A percentile compares a stretch with the other conserved stretches of the same genome.
phyloP scores from a whole-genome alignment of 2,113 vertebrate genomes.

The Pterocles gutturalis region DNA sequence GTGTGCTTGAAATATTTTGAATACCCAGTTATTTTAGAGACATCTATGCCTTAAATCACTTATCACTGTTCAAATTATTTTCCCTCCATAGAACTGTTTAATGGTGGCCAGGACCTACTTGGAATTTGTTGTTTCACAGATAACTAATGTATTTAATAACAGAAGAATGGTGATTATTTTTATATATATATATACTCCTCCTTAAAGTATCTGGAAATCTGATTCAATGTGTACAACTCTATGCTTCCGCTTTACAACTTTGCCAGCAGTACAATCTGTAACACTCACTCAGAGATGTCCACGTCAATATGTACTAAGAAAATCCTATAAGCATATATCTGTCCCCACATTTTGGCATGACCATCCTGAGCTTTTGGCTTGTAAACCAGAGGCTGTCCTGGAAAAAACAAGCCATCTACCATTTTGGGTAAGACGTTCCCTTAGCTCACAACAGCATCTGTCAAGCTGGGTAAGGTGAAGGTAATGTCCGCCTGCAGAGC shows the following conservation, averaged over 20 bases:
- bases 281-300: not conserved
- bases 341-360: not conserved
- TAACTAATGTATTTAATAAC: not conserved
- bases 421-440: not conserved
- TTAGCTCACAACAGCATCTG: not conserved
- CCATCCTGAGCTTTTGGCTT: not conserved
- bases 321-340: not conserved
- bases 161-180: not conserved
- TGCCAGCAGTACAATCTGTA: not conserved
- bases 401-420: not conserved
- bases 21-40: not conserved
- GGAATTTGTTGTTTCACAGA: not conserved
- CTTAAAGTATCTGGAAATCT: not conserved
- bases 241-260: not conserved
- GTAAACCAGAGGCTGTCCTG: not conserved
- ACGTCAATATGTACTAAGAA: not conserved
- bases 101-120: not conserved
- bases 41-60: not conserved
- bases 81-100: not conserved
- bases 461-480: not conserved
- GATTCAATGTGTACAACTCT: not conserved
- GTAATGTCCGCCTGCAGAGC: not conserved
- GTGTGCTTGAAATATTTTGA: not conserved
- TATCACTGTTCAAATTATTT: not conserved
- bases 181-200: not conserved